A percentile compares a stretch with the other conserved stretches of the same genome.
Evolutionary conservation across 2,888 invertebrate species (phyloP).

Genomic region (Cryptus viduatorius): DNA sequence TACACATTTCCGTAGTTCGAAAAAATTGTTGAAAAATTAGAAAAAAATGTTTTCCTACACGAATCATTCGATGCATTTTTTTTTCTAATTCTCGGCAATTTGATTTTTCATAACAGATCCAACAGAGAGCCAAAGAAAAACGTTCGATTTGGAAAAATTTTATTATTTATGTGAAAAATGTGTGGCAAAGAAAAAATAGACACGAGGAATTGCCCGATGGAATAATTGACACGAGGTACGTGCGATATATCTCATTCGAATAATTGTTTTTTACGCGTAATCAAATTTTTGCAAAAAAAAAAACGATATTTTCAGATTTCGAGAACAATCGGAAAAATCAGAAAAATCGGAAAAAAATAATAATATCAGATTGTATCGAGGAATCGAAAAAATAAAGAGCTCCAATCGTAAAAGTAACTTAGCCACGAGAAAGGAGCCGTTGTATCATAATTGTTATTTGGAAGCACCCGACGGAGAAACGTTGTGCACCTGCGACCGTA

Average conservation of each 20-base stretch:
- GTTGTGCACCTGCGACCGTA: slow-evolving; percentile 91
- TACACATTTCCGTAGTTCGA: slow-evolving; percentile 73
- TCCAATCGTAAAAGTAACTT: slow-evolving; percentile 68
- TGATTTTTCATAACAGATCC: slow-evolving; percentile 74
- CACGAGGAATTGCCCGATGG: slow-evolving; percentile 77
- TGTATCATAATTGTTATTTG: slow-evolving; percentile 92
- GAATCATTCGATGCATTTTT: too few relatives aligned
- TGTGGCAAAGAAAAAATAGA: slow-evolving; percentile 74
- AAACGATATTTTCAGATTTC: slow-evolving; percentile 74
- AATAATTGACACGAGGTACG: slow-evolving; percentile 80
- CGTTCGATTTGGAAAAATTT: slow-evolving; percentile 78
- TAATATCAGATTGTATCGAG: slow-evolving; percentile 65
- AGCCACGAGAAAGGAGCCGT: slow-evolving; percentile 87
- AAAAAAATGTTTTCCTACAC: too few relatives aligned
- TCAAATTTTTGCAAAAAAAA: neutral
- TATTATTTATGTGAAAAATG: slow-evolving; percentile 76
- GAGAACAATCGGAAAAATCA: slow-evolving; percentile 71
- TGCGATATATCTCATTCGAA: neutral
- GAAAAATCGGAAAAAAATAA: slow-evolving; percentile 68
- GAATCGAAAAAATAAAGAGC: slow-evolving; percentile 62
- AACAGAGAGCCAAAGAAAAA: slow-evolving; percentile 75
- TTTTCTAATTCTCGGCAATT: too few relatives aligned
- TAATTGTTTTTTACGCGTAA: neutral
- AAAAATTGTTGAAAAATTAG: neutral
- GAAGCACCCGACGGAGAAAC: slow-evolving; percentile 92